phyloP scores from a whole-genome alignment of 2,888 invertebrate species.

The Drosophila demipolita region DNA sequence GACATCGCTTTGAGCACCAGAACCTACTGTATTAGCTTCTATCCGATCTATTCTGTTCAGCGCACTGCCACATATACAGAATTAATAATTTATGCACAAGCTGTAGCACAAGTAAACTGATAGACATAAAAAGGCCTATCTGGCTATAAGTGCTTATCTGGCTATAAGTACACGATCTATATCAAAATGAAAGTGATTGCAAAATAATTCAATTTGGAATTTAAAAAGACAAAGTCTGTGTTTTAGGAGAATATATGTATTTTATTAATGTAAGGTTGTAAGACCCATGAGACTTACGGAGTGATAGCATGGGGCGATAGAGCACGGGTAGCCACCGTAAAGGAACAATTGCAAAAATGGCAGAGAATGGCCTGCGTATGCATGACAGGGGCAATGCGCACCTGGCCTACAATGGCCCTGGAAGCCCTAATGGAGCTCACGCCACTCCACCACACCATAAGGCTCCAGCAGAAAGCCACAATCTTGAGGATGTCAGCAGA shows the following conservation, averaged over 20 bases:
- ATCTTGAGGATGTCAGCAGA: too few species aligned
- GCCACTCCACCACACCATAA: too few species aligned
- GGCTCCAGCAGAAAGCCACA: too few species aligned
- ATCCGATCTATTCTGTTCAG: slow-evolving; percentile 8
- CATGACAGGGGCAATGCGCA: too few species aligned
- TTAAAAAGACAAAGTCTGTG: not conserved
- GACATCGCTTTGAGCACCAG: slow-evolving; percentile 5
- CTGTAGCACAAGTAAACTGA: not conserved
- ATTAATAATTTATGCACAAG: not conserved
- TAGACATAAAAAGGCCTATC: not conserved
- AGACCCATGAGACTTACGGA: too few species aligned
- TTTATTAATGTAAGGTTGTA: not conserved
- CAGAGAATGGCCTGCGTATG: too few species aligned
- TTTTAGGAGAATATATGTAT: not conserved
- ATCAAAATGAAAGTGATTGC: not conserved
- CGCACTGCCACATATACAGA: not conserved
- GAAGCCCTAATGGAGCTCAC: too few species aligned
- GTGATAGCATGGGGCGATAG: too few species aligned
- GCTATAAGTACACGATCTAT: not conserved
- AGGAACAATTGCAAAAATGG: too few species aligned
- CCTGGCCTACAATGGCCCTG: too few species aligned
- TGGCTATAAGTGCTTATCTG: not conserved
- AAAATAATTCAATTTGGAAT: not conserved
- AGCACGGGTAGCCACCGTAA: too few species aligned
- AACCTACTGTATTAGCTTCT: slow-evolving; percentile 10